Conservation (phyloP, 2,888 invertebrate species). For the Acleris emargana region DNA sequence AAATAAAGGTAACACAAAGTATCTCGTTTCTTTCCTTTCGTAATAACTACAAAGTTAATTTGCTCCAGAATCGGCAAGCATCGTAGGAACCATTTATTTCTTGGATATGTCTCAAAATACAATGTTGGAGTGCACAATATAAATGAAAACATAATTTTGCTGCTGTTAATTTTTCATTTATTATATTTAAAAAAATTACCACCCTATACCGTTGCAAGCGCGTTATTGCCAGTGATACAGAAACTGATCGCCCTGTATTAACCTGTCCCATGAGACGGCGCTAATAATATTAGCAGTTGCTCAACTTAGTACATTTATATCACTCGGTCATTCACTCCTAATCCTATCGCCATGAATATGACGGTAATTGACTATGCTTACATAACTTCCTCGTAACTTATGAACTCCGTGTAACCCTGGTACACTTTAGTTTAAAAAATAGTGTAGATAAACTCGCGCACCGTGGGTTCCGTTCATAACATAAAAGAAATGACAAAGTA, state of each 20-base stretch:
- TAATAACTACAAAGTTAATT: conserved; percentile 19
- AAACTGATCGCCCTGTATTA: conserved; percentile 13
- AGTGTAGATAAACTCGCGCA: too few species aligned
- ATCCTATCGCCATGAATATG: neutral
- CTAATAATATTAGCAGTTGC: conserved; percentile 29
- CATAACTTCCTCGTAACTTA: neutral
- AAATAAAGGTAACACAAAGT: conserved; percentile 15
- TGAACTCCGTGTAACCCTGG: too few species aligned
- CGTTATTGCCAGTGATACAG: neutral
- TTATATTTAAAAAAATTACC: neutral
- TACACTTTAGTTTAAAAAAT: too few species aligned
- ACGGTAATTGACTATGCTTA: too few species aligned
- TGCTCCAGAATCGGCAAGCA: neutral
- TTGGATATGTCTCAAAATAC: neutral
- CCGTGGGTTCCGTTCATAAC: too few species aligned
- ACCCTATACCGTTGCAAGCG: neutral
- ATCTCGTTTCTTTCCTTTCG: conserved; percentile 18
- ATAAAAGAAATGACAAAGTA: too few species aligned
- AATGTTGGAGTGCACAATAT: neutral
- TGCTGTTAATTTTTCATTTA: too few species aligned
- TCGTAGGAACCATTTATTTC: neutral
- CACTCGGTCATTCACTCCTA: conserved; percentile 23
- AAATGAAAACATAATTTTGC: neutral
- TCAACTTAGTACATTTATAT: conserved; percentile 20
- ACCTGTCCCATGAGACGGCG: conserved; percentile 15